Conservation (phyloP, 2,113 vertebrate genomes). For the Lophura nycthemera region DNA sequence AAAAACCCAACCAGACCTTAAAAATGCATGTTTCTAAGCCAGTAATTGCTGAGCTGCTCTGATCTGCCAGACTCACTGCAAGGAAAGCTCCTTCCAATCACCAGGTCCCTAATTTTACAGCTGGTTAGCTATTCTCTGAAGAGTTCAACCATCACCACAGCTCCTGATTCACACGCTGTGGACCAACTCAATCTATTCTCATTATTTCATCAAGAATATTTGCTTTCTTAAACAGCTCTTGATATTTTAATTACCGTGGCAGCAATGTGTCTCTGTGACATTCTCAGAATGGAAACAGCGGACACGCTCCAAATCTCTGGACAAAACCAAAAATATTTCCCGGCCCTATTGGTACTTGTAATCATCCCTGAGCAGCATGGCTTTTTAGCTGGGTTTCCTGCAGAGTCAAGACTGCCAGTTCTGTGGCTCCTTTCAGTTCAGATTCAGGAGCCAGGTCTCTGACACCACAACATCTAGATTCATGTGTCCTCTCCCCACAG, state of each 20-base stretch:
- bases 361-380: background rate
- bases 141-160: background rate
- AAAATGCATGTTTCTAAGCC: background rate
- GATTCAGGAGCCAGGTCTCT: background rate
- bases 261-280: slow-evolving; percentile 37
- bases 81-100: background rate
- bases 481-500: background rate
- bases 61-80: background rate
- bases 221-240: slow-evolving; percentile 40
- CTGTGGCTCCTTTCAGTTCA: background rate
- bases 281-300: slow-evolving; percentile 50
- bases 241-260: slow-evolving; percentile 22
- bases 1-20: background rate
- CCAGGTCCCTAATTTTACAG: background rate
- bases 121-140: background rate
- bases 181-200: background rate
- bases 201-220: slow-evolving; percentile 36
- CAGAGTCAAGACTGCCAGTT: background rate
- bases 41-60: background rate
- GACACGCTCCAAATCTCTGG: slow-evolving; percentile 29
- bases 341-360: background rate
- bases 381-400: background rate
- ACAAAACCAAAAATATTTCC: slow-evolving; percentile 48
- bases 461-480: background rate
- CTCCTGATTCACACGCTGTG: fast-evolving